phyloP scores from a whole-genome alignment of 53 echinoderm and acorn worm genomes.

The Hippasteria phrygiana region DNA sequence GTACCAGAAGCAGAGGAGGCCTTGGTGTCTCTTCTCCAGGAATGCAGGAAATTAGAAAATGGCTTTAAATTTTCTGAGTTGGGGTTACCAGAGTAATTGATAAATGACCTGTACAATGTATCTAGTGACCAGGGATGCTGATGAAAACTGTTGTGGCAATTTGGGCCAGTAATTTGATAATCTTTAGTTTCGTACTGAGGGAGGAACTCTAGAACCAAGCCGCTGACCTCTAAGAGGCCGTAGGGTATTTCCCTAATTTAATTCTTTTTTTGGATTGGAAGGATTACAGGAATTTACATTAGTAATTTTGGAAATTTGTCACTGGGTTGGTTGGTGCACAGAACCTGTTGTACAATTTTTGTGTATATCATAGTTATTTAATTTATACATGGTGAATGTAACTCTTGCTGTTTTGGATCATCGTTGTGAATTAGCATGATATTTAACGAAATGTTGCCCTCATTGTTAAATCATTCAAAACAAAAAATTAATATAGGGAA shows the following conservation, averaged over 20 bases:
- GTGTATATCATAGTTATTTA: too few relatives aligned
- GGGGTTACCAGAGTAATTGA: conserved; percentile 16
- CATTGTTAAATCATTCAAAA: too few relatives aligned
- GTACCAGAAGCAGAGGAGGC: too few relatives aligned
- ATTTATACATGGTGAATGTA: too few relatives aligned
- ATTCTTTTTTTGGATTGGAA: conserved; percentile 24
- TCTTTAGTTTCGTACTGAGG: conserved; percentile 4
- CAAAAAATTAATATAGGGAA: too few relatives aligned
- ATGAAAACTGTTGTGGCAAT: conserved; percentile 42
- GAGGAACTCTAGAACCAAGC: not conserved
- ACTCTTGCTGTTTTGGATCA: too few relatives aligned
- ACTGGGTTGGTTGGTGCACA: not conserved
- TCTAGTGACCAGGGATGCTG: not conserved
- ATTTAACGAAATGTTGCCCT: too few relatives aligned
- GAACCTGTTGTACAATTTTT: not conserved
- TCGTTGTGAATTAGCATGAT: too few relatives aligned
- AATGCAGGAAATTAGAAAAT: conserved; percentile 52
- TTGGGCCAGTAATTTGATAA: conserved; percentile 39
- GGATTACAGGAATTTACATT: conserved; percentile 41
- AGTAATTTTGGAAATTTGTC: conserved; percentile 11
- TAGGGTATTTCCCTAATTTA: conserved; percentile 21
- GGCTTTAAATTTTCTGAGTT: conserved; percentile 14
- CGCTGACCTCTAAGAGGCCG: conserved; percentile 22
- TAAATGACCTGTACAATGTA: conserved; percentile 23
- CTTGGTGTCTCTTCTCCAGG: not conserved